Evolutionary conservation across 2,113 vertebrate species (phyloP).

Genomic region (Hemicordylus capensis): DNA sequence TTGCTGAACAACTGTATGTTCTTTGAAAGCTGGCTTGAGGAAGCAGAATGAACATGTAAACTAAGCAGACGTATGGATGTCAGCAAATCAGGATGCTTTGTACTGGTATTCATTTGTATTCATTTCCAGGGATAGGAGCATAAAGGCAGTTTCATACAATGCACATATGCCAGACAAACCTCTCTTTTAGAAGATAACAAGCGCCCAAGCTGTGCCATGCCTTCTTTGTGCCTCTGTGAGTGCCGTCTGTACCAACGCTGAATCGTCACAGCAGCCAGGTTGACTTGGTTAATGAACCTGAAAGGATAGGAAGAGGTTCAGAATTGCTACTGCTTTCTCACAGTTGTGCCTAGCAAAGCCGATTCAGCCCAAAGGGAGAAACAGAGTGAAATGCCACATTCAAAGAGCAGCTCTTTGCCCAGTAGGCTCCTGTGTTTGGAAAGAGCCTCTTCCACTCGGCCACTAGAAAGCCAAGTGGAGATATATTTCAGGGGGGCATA

Average conservation of each 20-base stretch:
- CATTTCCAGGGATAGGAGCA: fast-evolving
- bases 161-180: conserved; percentile 67
- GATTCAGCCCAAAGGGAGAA: not conserved
- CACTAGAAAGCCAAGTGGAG: not conserved
- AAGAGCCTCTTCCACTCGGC: not conserved
- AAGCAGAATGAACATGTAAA: not conserved
- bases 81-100: not conserved
- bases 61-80: not conserved
- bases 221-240: conserved; percentile 54
- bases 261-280: conserved; percentile 86
- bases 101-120: fast-evolving
- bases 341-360: not conserved
- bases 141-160: fast-evolving
- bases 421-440: not conserved
- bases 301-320: not conserved
- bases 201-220: conserved; percentile 66
- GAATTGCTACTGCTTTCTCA: fast-evolving
- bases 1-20: not conserved
- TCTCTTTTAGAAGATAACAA: conserved; percentile 79
- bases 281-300: conserved; percentile 93
- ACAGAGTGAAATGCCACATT: not conserved
- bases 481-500: not conserved
- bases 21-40: not conserved
- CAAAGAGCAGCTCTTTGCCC: not conserved
- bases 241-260: conserved; percentile 93